Evolutionary conservation across 1,140 invertebrate species (phyloP).

Genomic region (Drosophila guanche): DNA sequence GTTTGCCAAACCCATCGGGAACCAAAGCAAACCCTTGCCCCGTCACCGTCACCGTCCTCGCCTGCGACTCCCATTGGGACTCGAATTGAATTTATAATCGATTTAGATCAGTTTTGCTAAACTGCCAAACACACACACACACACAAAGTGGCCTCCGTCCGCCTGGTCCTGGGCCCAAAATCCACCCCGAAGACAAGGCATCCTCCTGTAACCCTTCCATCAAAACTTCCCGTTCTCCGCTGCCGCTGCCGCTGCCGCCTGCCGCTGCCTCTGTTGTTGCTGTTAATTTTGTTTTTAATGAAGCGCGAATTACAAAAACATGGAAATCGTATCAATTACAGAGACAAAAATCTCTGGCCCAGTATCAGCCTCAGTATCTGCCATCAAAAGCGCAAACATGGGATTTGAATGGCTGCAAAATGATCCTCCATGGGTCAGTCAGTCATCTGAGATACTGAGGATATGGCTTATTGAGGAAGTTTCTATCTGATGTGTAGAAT

Average conservation of each 20-base stretch:
- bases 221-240: slow-evolving; percentile 5
- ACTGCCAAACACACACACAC: slow-evolving; percentile 30
- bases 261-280: slow-evolving; percentile 45
- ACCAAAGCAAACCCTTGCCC: slow-evolving; percentile 1
- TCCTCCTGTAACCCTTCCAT: slow-evolving; percentile 8
- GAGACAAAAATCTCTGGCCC: slow-evolving; percentile 24
- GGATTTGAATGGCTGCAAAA: slow-evolving; percentile 1
- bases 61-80: slow-evolving; percentile 4
- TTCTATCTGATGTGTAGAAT: no score
- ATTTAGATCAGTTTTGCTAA: slow-evolving; percentile 75
- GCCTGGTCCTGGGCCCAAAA: background rate
- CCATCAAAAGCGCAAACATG: slow-evolving; percentile 54
- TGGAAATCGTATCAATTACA: slow-evolving; percentile 73
- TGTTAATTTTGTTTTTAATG: slow-evolving; percentile 76
- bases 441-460: background rate
- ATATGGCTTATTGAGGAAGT: no score
- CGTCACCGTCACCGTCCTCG: no score
- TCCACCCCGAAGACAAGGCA: slow-evolving; percentile 30
- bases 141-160: slow-evolving; percentile 44
- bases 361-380: slow-evolving; percentile 10
- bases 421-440: background rate
- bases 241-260: slow-evolving; percentile 6
- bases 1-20: slow-evolving; percentile 51
- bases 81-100: slow-evolving; percentile 72
- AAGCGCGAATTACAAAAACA: slow-evolving; percentile 71